Conservation (phyloP, 2,797 vertebrate genomes). For the Buceros bicornis region DNA sequence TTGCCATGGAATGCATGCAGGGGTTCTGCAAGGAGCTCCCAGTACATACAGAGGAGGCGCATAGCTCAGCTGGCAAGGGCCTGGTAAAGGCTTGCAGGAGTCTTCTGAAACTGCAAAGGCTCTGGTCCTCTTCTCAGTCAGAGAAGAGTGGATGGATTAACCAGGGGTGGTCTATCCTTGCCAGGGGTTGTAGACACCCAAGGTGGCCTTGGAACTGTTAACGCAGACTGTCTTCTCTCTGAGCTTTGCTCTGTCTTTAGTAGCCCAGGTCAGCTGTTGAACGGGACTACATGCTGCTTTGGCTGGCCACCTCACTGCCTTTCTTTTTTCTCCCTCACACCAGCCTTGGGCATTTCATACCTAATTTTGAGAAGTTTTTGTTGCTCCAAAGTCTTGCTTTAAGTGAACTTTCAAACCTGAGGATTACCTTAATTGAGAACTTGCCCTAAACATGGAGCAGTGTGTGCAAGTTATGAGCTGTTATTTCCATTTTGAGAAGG, state of each 20-base stretch:
- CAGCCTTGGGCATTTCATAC: background rate
- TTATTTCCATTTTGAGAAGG: background rate
- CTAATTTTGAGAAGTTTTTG: background rate
- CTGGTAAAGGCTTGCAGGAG: background rate
- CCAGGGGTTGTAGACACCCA: background rate
- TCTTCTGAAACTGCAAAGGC: background rate
- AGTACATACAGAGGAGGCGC: background rate
- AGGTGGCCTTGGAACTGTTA: background rate
- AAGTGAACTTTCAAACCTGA: background rate
- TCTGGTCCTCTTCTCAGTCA: background rate
- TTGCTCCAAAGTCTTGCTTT: background rate
- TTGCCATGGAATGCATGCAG: rapidly evolving
- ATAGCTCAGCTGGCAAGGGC: background rate
- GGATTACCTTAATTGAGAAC: background rate
- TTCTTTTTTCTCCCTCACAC: background rate
- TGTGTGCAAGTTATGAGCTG: background rate
- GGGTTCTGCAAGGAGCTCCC: background rate
- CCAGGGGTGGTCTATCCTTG: background rate
- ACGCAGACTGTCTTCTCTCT: background rate
- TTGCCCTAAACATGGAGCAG: background rate
- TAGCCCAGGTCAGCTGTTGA: background rate
- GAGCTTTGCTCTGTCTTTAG: background rate
- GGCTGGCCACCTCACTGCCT: background rate
- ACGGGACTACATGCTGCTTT: background rate
- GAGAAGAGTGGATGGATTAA: background rate